phyloP scores from a whole-genome alignment of 2,888 invertebrate species.

The Cephonodes hylas region DNA sequence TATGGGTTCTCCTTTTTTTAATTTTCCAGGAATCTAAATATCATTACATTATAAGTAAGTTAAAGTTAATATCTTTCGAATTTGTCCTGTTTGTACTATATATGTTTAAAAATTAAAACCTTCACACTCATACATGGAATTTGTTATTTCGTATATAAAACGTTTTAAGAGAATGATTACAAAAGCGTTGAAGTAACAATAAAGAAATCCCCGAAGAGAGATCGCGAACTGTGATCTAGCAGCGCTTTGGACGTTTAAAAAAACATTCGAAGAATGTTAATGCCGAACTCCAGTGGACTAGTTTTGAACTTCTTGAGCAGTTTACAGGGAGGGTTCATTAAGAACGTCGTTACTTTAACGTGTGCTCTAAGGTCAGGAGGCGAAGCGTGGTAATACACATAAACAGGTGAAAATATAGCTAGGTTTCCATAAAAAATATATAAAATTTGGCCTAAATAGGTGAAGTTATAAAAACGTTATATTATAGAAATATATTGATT shows the following conservation, averaged over 20 bases:
- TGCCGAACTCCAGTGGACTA: conserved; percentile 55
- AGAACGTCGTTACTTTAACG: conserved; percentile 39
- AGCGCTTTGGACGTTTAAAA: conserved; percentile 25
- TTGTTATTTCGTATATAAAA: not conserved
- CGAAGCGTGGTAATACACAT: not conserved
- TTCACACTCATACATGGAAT: no score
- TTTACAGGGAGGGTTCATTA: conserved; percentile 69
- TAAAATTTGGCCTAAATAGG: no score
- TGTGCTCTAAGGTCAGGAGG: conserved; percentile 24
- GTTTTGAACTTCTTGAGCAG: conserved; percentile 63
- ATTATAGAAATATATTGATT: no score
- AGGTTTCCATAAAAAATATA: no score
- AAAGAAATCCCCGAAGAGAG: conserved; percentile 1
- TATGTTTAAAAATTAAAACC: no score
- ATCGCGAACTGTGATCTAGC: conserved; percentile 13
- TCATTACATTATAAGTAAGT: no score
- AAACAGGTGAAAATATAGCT: no score
- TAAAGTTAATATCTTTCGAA: no score
- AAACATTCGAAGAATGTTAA: conserved; percentile 60
- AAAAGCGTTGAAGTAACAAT: not conserved
- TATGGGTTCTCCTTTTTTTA: no score
- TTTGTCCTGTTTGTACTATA: no score
- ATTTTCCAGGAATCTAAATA: no score
- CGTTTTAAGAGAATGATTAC: not conserved
- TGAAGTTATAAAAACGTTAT: no score